Percentiles rank a stretch among this genome's conserved stretches.
Conservation (phyloP, 2,888 invertebrate species). For the Tenthredo distinguenda region DNA sequence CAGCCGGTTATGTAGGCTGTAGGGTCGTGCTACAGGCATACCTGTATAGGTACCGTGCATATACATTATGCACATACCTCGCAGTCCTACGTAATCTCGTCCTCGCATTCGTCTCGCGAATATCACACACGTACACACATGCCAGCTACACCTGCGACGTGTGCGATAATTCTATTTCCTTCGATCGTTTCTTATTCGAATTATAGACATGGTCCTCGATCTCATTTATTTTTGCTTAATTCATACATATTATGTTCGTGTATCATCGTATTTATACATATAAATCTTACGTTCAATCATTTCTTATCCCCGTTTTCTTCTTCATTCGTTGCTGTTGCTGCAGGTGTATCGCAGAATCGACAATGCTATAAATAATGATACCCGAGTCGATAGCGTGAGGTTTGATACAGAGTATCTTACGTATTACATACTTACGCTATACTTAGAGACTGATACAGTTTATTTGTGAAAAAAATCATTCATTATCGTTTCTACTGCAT, state of each 20-base stretch:
- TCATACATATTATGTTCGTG: too few relatives aligned
- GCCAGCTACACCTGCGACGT: too few relatives aligned
- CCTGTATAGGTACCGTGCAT: background rate
- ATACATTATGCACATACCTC: background rate
- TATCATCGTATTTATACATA: too few relatives aligned
- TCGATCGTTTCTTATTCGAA: too few relatives aligned
- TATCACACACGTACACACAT: background rate
- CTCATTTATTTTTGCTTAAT: too few relatives aligned
- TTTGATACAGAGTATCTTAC: background rate
- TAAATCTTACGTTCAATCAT: too few relatives aligned
- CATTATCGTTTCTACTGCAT: background rate
- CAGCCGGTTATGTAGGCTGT: conserved; percentile 20
- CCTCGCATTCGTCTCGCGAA: background rate
- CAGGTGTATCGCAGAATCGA: background rate
- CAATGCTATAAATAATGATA: background rate
- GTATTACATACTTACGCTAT: background rate
- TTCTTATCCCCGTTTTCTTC: background rate
- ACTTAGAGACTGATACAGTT: background rate
- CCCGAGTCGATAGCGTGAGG: background rate
- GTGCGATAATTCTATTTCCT: too few relatives aligned
- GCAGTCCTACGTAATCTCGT: background rate
- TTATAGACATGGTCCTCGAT: too few relatives aligned
- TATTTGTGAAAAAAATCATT: background rate
- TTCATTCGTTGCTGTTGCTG: too few relatives aligned
- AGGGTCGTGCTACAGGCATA: background rate